phyloP scores from a whole-genome alignment of 1,140 invertebrate genomes.

The Oedothorax gibbosus region DNA sequence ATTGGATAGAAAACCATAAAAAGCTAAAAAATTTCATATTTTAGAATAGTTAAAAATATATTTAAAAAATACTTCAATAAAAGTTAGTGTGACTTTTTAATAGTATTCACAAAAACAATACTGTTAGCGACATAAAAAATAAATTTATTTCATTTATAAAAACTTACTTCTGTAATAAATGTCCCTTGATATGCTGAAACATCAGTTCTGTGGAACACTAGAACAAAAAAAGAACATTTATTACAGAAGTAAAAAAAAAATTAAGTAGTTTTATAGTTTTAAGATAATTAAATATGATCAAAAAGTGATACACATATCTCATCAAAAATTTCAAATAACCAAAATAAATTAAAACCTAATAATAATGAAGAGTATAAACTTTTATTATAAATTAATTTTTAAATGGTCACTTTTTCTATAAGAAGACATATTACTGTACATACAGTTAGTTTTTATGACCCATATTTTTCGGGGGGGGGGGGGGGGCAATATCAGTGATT shows the following conservation, averaged over 20 bases:
- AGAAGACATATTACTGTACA: too few relatives aligned
- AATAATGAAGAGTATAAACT: too few relatives aligned
- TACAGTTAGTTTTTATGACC: too few relatives aligned
- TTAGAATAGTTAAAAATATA: too few relatives aligned
- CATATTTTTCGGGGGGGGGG: too few relatives aligned
- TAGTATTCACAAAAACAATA: not conserved
- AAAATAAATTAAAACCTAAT: too few relatives aligned
- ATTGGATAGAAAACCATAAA: too few relatives aligned
- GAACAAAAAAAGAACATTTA: conserved; percentile 55
- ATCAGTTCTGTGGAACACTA: conserved; percentile 41
- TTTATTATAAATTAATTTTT: too few relatives aligned
- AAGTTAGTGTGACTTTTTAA: not conserved
- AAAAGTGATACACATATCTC: not conserved
- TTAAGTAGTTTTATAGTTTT: not conserved
- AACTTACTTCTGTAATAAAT: conserved; percentile 58
- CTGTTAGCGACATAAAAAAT: not conserved
- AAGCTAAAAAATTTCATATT: too few relatives aligned
- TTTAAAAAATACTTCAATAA: not conserved
- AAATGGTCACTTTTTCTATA: too few relatives aligned
- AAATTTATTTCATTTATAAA: not conserved
- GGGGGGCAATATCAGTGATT: too few relatives aligned
- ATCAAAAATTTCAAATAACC: too few relatives aligned
- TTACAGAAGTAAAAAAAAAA: conserved; percentile 46
- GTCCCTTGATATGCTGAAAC: conserved; percentile 40
- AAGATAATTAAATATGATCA: not conserved